Evolutionary conservation across 1,140 invertebrate species (phyloP).

Genomic region (Macrostomum lignano): DNA sequence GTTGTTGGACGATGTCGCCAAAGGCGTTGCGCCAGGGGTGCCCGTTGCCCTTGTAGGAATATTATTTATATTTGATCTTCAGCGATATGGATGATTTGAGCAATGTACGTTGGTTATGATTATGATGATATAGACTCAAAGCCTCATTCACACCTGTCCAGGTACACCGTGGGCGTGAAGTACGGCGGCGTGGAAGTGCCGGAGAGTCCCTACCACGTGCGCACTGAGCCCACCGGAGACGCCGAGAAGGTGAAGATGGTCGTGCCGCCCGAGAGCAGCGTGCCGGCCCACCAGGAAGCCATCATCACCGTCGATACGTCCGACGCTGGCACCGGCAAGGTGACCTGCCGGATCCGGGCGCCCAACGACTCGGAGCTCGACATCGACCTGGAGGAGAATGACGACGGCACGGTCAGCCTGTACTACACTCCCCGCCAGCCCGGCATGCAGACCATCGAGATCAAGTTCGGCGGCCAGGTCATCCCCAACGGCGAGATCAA

Average conservation of each 20-base stretch:
- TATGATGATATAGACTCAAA: no score
- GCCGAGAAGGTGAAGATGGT: constrained; percentile 38
- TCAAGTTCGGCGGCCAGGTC: constrained; percentile 54
- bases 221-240: constrained; percentile 9
- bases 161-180: constrained; percentile 35
- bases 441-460: constrained; percentile 46
- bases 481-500: constrained; percentile 44
- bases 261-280: constrained; percentile 26
- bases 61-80: no score
- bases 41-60: no score
- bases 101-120: no score
- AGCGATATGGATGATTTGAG: no score
- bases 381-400: constrained; percentile 46
- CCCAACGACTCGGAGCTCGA: constrained; percentile 45
- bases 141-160: no score
- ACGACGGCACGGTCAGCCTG: constrained; percentile 40
- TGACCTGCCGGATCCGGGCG: constrained; percentile 51
- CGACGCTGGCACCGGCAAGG: constrained; percentile 48
- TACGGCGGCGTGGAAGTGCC: constrained; percentile 39
- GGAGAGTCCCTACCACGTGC: neutral
- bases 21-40: no score
- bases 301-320: constrained; percentile 51
- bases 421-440: constrained; percentile 37
- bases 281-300: constrained; percentile 40
- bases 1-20: no score